Evolutionary conservation across 2,113 vertebrate genomes (phyloP).

Genomic region (Oreochromis tanganicae): DNA sequence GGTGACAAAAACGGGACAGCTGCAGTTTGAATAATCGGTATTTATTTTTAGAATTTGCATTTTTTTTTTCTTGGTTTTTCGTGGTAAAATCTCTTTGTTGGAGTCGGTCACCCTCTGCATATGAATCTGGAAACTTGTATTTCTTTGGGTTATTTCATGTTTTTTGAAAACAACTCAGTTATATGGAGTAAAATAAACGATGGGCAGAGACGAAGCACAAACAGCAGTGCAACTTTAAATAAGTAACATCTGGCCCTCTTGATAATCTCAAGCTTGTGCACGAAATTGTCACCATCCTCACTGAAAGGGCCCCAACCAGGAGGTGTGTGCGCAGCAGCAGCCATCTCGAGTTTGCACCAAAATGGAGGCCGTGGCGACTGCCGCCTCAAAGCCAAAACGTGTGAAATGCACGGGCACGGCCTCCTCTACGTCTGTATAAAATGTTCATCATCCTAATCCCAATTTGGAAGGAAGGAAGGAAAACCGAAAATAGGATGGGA

Average conservation of each 20-base stretch:
- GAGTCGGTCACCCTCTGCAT: neutral
- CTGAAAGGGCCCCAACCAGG: neutral
- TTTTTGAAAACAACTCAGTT: rapidly evolving
- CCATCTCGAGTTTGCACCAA: constrained; percentile 45
- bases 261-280: neutral
- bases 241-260: neutral
- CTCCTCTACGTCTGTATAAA: neutral
- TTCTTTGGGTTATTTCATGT: neutral
- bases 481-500: neutral
- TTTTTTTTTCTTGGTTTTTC: neutral
- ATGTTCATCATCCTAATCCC: neutral
- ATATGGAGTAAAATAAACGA: rapidly evolving
- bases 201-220: neutral
- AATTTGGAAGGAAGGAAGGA: neutral
- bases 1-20: neutral
- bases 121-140: neutral
- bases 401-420: neutral
- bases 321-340: neutral
- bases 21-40: neutral
- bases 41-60: neutral
- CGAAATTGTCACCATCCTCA: neutral
- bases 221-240: neutral
- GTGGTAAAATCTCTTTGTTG: neutral
- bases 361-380: constrained; percentile 26
- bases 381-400: neutral